Evolutionary conservation across 1,140 invertebrate genomes (phyloP), one percentile per base, ranked within the genome.

Genomic region (Pantala flavescens): DNA sequence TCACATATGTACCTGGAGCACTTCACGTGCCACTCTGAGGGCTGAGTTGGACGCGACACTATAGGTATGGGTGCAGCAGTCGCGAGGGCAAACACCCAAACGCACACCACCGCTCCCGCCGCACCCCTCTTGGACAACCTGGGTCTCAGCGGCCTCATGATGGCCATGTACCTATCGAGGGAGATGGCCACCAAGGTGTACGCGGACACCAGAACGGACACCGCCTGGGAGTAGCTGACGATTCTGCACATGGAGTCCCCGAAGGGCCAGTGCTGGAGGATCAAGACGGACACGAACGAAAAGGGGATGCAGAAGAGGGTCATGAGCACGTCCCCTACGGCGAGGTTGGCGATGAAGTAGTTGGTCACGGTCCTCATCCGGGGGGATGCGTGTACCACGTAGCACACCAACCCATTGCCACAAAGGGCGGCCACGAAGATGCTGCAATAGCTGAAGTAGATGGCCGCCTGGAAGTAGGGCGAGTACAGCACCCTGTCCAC

Each of bases 331-430:
- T 96, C 93, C 23, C 92, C 92, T 11, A 95, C 83, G 0, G 93
- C 92, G 74, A 96, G 82, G 82, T 95, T 95, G 76, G 90, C 88
- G 76, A 95, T 95, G 80, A 95, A 94, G 79, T 91, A 92, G 79
- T 95, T 95, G 0, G 93, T 95, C 0, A 95, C 91, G 0, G 93
- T 94, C 76, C 90, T 87, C 93, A 95, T 95, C 42, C 90, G 85
- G 0, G 91, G 88, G 24, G 89, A 90, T 11, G 87, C 87, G 73
- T 90, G 84, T 0, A 95, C 92, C 10, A 94, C 90, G 79, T 91
- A 93, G 81, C 92, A 93, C 7, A 96, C 92, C 2, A 93, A 85
- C 16, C 89, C 88, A 80, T 95, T 95, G 0, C 93, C 93, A 0
- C 90, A 77, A 10, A 95, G 80, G 0, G 92, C 91, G 0, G 91